A percentile compares a stretch with the other conserved stretches of the same genome.
These are phyloP conservation scores for Anas bernieri DNA, from an alignment of 2,797 vertebrate species.

Conservation along the genomic window DNA sequence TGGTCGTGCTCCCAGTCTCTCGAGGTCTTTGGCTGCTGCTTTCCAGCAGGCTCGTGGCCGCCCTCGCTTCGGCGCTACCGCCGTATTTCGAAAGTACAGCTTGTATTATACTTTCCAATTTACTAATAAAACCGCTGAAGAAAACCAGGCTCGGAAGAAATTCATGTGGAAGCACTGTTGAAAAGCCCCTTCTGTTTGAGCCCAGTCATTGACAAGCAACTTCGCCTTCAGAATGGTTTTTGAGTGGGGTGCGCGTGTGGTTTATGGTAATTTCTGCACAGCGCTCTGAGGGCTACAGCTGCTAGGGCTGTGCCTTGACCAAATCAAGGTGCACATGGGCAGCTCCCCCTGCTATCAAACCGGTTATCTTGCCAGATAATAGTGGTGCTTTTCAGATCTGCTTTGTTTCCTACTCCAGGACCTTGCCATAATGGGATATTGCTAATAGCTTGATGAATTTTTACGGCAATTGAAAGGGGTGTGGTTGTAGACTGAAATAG, in stretches of 20 bases:
- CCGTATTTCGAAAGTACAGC: rapidly evolving
- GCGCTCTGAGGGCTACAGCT: rapidly evolving
- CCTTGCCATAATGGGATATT: rapidly evolving
- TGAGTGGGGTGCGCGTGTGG: rapidly evolving
- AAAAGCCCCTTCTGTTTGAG: neutral
- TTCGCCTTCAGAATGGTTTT: neutral
- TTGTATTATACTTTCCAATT: neutral
- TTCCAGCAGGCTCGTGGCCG: neutral
- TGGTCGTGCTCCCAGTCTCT: neutral
- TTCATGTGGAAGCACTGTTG: neutral
- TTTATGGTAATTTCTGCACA: neutral
- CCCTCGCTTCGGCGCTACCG: neutral
- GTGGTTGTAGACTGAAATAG: neutral
- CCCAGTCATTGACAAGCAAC: neutral
- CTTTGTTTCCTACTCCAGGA: rapidly evolving
- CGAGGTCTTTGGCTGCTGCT: neutral
- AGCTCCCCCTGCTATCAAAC: too few relatives aligned
- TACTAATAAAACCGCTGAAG: neutral
- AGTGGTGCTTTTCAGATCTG: too few relatives aligned
- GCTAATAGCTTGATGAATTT: neutral
- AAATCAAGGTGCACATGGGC: neutral
- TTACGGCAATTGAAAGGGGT: rapidly evolving
- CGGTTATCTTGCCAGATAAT: too few relatives aligned
- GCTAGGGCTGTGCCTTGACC: rapidly evolving
- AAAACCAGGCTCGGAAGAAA: neutral